These are phyloP conservation scores for Telmatherina bonti DNA, from an alignment of 2,797 vertebrate genomes.

Conservation along the genomic window DNA sequence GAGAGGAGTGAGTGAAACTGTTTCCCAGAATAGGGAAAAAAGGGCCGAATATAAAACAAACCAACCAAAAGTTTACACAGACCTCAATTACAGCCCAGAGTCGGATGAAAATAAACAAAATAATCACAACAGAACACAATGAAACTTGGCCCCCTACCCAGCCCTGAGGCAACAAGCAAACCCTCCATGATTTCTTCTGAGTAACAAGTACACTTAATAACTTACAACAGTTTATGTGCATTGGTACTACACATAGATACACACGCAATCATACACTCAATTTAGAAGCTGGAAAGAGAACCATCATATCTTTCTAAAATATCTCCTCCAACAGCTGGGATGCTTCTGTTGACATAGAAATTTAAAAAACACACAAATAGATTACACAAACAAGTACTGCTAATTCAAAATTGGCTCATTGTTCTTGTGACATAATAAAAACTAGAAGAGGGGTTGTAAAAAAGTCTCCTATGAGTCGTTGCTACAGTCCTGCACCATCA, in stretches of 20 bases:
- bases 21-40: conserved; percentile 71
- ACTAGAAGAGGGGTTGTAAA: too few species aligned
- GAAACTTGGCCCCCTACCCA: conserved; percentile 67
- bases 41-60: conserved; percentile 69
- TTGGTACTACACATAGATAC: conserved; percentile 43
- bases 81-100: conserved; percentile 82
- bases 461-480: neutral
- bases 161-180: conserved; percentile 32
- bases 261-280: conserved; percentile 59
- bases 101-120: conserved; percentile 83
- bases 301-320: neutral
- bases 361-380: neutral
- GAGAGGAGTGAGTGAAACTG: conserved; percentile 63
- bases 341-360: neutral
- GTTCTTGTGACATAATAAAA: too few species aligned
- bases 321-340: conserved; percentile 2
- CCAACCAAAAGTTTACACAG: conserved; percentile 78
- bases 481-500: neutral
- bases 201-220: conserved; percentile 58
- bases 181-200: conserved; percentile 20
- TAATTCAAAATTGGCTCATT: too few species aligned
- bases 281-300: conserved; percentile 39
- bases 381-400: too few species aligned
- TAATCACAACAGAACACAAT: conserved; percentile 75
- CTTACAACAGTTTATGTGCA: conserved; percentile 33